A percentile compares a stretch with the other conserved stretches of the same genome.
Evolutionary conservation across 1,140 invertebrate species (phyloP).

Genomic region (Aethina tumida): DNA sequence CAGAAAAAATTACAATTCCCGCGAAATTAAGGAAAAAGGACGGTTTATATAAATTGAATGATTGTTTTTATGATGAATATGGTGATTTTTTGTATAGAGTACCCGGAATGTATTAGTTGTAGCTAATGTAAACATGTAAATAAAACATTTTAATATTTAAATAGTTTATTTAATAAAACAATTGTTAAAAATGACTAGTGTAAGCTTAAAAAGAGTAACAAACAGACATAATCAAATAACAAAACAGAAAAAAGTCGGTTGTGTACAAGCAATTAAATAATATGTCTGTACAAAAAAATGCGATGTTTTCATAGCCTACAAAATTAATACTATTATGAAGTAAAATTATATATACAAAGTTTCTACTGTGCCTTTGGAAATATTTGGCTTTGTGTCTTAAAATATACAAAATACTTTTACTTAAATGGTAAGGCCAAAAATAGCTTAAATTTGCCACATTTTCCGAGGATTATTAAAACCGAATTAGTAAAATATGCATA

Average conservation of each 20-base stretch:
- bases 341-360: too few relatives aligned
- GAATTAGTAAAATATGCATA: too few relatives aligned
- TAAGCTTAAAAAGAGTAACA: conserved; percentile 8
- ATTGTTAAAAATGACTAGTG: conserved; percentile 11
- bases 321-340: too few relatives aligned
- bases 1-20: conserved; percentile 54
- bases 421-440: too few relatives aligned
- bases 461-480: too few relatives aligned
- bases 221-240: conserved; percentile 5
- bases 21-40: conserved; percentile 45
- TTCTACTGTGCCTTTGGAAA: too few relatives aligned
- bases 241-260: background rate
- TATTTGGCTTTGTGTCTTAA: background rate
- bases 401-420: background rate
- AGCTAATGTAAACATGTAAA: conserved; percentile 6
- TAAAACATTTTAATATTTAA: conserved; percentile 3
- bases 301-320: too few relatives aligned
- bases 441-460: too few relatives aligned
- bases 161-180: conserved; percentile 6
- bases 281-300: background rate
- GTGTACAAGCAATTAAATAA: conserved; percentile 3
- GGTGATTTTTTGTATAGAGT: conserved; percentile 66
- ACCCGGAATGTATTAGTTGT: conserved; percentile 44
- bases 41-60: conserved; percentile 57
- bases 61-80: conserved; percentile 68